Conservation (phyloP, 1,140 invertebrate species). For the Himalopsyche phryganea region DNA sequence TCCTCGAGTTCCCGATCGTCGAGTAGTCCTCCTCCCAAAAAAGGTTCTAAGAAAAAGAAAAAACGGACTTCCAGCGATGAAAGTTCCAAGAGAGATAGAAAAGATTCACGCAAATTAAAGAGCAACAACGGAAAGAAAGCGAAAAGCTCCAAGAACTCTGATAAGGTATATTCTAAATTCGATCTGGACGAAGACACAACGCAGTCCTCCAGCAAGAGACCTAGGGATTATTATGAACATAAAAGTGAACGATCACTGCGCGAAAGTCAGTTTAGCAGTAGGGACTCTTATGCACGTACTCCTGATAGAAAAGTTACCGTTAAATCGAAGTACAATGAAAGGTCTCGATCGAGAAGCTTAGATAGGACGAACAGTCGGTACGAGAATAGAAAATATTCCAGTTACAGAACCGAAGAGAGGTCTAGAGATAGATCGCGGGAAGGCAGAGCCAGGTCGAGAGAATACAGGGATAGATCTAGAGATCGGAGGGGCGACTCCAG, state of each 20-base stretch:
- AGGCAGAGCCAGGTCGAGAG: slow-evolving; percentile 5
- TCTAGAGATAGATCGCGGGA: slow-evolving; percentile 23
- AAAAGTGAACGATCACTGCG: slow-evolving; percentile 8
- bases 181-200: slow-evolving; percentile 8
- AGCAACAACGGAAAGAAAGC: slow-evolving; percentile 6
- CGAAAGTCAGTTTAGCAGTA: slow-evolving; percentile 23
- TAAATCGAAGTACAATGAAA: slow-evolving; percentile 24
- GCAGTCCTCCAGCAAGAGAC: slow-evolving; percentile 15
- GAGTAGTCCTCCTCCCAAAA: slow-evolving; percentile 12
- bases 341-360: slow-evolving; percentile 27
- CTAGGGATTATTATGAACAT: slow-evolving; percentile 12
- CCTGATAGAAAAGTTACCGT: slow-evolving; percentile 22
- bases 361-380: slow-evolving; percentile 19
- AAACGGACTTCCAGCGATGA: slow-evolving; percentile 24
- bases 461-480: slow-evolving; percentile 19
- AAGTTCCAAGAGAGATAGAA: slow-evolving; percentile 18
- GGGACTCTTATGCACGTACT: slow-evolving; percentile 18
- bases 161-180: slow-evolving; percentile 5
- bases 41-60: slow-evolving; percentile 15
- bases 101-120: slow-evolving; percentile 21
- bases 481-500: slow-evolving; percentile 20
- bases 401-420: slow-evolving; percentile 4
- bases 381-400: slow-evolving; percentile 16
- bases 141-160: slow-evolving; percentile 1
- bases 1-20: slow-evolving; percentile 12